A percentile compares a stretch with the other conserved stretches of the same genome.
phyloP scores from a whole-genome alignment of 2,888 invertebrate species.

The Nomada flava region DNA sequence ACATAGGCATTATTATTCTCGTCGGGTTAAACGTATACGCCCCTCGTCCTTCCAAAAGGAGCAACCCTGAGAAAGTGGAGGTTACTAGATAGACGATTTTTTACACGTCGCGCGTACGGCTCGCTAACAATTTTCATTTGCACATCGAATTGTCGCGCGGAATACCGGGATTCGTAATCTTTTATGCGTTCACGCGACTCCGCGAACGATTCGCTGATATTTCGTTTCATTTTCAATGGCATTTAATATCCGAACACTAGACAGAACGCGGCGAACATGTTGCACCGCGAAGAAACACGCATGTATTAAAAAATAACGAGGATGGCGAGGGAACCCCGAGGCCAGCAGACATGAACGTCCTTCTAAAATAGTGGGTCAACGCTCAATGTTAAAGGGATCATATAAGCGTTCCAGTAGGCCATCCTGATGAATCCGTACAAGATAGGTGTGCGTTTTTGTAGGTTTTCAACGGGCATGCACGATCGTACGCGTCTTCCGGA shows the following conservation, averaged over 20 bases:
- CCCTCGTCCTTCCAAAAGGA: constrained; percentile 32
- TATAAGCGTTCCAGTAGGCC: constrained; percentile 59
- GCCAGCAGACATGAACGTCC: constrained; percentile 41
- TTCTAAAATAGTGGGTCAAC: constrained; percentile 64
- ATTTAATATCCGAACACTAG: constrained; percentile 6
- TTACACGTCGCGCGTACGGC: constrained; percentile 31
- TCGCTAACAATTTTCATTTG: constrained; percentile 65
- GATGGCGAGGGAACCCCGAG: constrained; percentile 22
- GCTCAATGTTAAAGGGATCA: constrained; percentile 68
- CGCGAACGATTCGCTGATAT: not conserved
- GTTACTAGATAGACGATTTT: constrained; percentile 40
- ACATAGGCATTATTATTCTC: constrained; percentile 32
- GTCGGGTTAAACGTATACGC: not conserved
- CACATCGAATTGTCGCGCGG: constrained; percentile 43
- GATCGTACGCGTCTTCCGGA: constrained; percentile 27
- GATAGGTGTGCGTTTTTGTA: constrained; percentile 58
- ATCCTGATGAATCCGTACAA: constrained; percentile 65
- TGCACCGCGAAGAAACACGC: constrained; percentile 4
- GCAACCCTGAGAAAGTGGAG: constrained; percentile 37
- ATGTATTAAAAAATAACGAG: constrained; percentile 43
- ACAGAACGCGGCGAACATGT: not conserved
- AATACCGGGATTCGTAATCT: constrained; percentile 36
- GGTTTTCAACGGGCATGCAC: constrained; percentile 52
- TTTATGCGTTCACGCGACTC: not conserved
- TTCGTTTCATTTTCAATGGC: constrained; percentile 13